phyloP scores from a whole-genome alignment of 2,113 vertebrate genomes.

The Sorex fumeus region DNA sequence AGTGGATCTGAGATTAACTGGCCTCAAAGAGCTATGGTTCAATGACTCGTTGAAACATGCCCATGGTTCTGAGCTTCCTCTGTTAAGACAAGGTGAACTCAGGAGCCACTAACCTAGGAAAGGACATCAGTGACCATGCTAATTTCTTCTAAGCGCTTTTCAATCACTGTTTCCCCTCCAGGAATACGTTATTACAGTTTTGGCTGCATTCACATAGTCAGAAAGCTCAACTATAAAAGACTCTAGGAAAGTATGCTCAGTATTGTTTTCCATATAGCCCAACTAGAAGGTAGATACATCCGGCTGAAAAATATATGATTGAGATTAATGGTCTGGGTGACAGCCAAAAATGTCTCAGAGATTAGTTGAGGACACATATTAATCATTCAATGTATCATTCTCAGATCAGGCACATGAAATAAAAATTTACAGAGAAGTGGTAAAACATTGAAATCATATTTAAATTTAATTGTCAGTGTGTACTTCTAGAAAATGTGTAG shows the following conservation, averaged over 20 bases:
- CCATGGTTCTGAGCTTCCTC: neutral
- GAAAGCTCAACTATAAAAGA: neutral
- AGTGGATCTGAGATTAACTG: neutral
- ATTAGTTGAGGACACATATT: constrained; percentile 49
- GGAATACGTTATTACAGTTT: neutral
- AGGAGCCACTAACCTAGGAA: neutral
- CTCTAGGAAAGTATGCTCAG: neutral
- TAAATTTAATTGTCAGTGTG: neutral
- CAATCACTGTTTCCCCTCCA: neutral
- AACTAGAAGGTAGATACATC: neutral
- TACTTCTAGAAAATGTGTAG: constrained; percentile 22
- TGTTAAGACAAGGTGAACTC: neutral
- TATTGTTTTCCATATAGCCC: neutral
- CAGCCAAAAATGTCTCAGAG: constrained; percentile 24
- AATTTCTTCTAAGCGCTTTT: neutral
- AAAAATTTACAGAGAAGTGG: neutral
- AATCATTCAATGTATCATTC: neutral
- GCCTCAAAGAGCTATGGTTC: neutral
- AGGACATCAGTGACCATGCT: neutral
- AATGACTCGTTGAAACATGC: neutral
- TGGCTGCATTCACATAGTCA: neutral
- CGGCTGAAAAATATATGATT: constrained; percentile 10
- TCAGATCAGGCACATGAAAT: neutral
- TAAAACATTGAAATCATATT: neutral
- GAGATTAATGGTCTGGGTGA: neutral